Evolutionary conservation across 2,797 vertebrate genomes (phyloP).

Genomic region (Labeo calbasu): DNA sequence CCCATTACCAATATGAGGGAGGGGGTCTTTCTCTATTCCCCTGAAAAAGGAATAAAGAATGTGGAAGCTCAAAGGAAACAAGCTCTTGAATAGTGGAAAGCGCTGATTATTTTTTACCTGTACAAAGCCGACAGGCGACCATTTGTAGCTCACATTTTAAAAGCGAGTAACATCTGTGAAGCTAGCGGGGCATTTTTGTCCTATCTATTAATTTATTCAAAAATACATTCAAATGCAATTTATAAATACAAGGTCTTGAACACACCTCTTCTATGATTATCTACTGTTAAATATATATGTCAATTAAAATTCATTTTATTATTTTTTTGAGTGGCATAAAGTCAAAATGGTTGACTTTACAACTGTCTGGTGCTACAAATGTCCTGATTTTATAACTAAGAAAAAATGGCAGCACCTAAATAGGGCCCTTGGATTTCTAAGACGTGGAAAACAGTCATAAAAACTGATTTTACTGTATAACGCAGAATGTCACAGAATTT

Average conservation of each 20-base stretch:
- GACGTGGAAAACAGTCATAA: too few relatives aligned
- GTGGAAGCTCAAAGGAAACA: slow-evolving; percentile 70
- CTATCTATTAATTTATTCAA: background rate
- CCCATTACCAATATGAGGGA: slow-evolving; percentile 69
- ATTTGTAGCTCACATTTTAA: background rate
- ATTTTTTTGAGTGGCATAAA: background rate
- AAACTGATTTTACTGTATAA: too few relatives aligned
- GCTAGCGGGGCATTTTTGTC: background rate
- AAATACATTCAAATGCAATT: background rate
- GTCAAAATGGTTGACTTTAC: background rate
- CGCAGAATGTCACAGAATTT: too few relatives aligned
- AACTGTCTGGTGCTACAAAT: background rate
- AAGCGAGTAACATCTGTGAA: background rate
- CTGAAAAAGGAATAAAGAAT: slow-evolving; percentile 75
- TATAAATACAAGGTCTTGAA: background rate
- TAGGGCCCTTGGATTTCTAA: too few relatives aligned
- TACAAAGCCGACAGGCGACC: slow-evolving; percentile 54
- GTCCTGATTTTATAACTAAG: background rate
- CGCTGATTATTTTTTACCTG: slow-evolving; percentile 73
- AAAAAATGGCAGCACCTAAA: background rate
- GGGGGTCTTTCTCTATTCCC: slow-evolving; percentile 54
- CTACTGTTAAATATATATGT: background rate
- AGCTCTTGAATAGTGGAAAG: slow-evolving; percentile 67
- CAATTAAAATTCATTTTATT: background rate
- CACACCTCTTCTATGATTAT: background rate